These are phyloP conservation scores for Drosophila neocordata DNA, from an alignment of 1,140 invertebrate species.

Conservation along the genomic window DNA sequence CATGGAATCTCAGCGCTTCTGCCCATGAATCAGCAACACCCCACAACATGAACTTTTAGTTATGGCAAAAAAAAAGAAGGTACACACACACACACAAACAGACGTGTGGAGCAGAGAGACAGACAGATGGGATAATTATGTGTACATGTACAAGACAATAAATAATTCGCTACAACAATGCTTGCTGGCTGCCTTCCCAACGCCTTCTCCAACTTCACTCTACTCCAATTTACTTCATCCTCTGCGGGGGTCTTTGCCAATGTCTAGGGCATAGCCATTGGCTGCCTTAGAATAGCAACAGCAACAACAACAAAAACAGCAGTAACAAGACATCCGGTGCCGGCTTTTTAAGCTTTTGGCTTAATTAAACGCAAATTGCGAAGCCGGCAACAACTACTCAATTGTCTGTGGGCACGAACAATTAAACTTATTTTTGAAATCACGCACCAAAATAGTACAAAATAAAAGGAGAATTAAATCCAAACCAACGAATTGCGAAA, in stretches of 20 bases:
- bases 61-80: background rate
- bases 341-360: conserved; percentile 45
- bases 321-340: conserved; percentile 73
- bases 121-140: conserved; percentile 71
- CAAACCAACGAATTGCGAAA: conserved; percentile 48
- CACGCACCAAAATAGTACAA: conserved; percentile 61
- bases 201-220: conserved; percentile 23
- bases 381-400: conserved; percentile 39
- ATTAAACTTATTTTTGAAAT: conserved; percentile 62
- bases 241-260: conserved; percentile 49
- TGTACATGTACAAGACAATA: conserved; percentile 73
- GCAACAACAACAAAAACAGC: conserved; percentile 44
- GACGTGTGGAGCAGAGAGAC: conserved; percentile 32
- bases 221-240: conserved; percentile 40
- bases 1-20: conserved; percentile 23
- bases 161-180: conserved; percentile 73
- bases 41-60: conserved; percentile 73
- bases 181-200: conserved; percentile 3
- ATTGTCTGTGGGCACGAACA: conserved; percentile 58
- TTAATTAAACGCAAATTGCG: conserved; percentile 78
- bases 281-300: conserved; percentile 14
- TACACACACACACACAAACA: background rate
- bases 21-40: conserved; percentile 43
- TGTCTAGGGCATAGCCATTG: conserved; percentile 56
- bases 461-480: background rate